A percentile compares a stretch with the other conserved stretches of the same genome.
phyloP scores from a whole-genome alignment of 2,113 vertebrate genomes.

The Boulengeromyrus knoepffleri region DNA sequence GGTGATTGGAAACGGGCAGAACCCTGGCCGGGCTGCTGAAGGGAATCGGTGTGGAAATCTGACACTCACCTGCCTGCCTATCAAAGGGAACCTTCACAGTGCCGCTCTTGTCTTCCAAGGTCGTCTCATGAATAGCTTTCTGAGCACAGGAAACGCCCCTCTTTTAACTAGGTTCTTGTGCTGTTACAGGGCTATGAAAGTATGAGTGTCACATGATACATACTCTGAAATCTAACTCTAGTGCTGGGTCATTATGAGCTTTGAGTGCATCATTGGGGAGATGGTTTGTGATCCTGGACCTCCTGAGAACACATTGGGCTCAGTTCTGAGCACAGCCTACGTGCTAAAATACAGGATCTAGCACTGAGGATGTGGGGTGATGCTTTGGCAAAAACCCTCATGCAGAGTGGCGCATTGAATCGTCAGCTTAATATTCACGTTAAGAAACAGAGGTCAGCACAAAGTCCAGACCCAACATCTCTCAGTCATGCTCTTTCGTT shows the following conservation, averaged over 20 bases:
- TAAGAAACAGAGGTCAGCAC: not conserved
- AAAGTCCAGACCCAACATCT: not conserved
- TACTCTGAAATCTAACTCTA: not conserved
- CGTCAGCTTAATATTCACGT: not conserved
- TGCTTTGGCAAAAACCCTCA: not conserved
- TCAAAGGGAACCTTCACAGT: conserved; percentile 44
- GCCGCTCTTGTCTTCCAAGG: conserved; percentile 44
- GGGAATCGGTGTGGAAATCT: conserved; percentile 54
- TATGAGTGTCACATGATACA: not conserved
- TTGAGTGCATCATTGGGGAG: not conserved
- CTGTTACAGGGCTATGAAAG: not conserved
- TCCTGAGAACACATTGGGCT: not conserved
- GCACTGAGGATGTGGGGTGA: not conserved
- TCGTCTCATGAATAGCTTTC: conserved; percentile 32
- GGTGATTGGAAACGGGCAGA: conserved; percentile 10
- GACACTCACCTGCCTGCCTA: conserved; percentile 43
- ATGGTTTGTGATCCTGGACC: not conserved
- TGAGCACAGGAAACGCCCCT: conserved; percentile 4
- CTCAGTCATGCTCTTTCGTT: not conserved
- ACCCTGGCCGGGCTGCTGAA: conserved; percentile 34
- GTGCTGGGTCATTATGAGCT: not conserved
- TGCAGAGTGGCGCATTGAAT: not conserved
- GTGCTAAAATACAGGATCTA: not conserved
- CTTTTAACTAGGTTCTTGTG: conserved; percentile 6
- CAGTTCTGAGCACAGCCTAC: not conserved